Evolutionary conservation across 2,797 vertebrate species (phyloP), one percentile per base, ranked within the genome.

Genomic region (Acipenser ruthenus): DNA sequence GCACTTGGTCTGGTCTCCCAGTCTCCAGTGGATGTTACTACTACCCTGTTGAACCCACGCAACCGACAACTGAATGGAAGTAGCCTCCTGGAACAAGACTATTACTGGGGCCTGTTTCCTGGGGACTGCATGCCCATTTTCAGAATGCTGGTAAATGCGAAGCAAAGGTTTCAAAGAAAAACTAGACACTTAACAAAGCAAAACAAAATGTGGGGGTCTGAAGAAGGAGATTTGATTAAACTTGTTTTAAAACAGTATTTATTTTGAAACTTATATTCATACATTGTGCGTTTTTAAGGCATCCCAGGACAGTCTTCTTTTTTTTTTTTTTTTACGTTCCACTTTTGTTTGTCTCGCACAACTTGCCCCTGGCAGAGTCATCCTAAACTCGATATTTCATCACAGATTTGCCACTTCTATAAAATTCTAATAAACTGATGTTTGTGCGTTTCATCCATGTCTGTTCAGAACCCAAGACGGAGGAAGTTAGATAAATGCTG

Each of bases 101-200:
- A 88, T 86, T 85, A 91, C 83, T 80, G 85, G 88, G 85, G 87
- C 88, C 86, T 88, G 77, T 91, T 86, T 91, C 90, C 87, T 89
- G 88, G 91, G 91, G 89, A 91, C 92, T 90, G 94, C 91, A 93
- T 92, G 89, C 89, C 90, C 89, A 91, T 82, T 88, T 89, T 91
- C 92, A 91, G 91, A 89, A 89, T 89, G 86, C 89, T 88, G 88
- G 90, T 86, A 81, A 92, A 91, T 83, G 79, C 80, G 66, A 84
- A 81, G 82, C 76, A 79, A 82, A 80, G 7, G 18, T 79, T 68
- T 64, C 72, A 7, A 55, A 74, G 76, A 77, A 83, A 74, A 74
- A 77, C 77, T 70, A 68, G 63, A 59, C 4, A 37, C 2, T 55
- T 10, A 76, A 79, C 84, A 83, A 78, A 73, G 52, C 52, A 53